Evolutionary conservation across 2,797 vertebrate species (phyloP), one percentile per base, ranked within the genome.

Genomic region (Acestrorhynchus altus): DNA sequence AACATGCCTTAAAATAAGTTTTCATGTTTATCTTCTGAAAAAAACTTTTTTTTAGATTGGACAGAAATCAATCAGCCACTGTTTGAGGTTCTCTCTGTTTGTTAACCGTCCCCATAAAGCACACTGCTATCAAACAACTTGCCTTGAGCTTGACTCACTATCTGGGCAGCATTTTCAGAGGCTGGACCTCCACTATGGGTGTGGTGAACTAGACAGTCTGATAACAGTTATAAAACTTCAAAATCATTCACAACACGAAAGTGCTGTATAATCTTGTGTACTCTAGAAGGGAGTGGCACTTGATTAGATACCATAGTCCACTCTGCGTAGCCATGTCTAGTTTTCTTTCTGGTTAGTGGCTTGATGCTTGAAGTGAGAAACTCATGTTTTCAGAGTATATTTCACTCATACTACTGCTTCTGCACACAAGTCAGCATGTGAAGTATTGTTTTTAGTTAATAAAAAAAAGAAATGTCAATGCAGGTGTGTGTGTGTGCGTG

Each of bases 151-250:
- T 1, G 39, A 10, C 13, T 39, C 2, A 20, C 20, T 52, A 44
- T 46, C 28, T n/a, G 15, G 20, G 11, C 8, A 64, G 11, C 4
- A 0, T 18, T 20, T 47, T 10, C n/a, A 46, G 42, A 69, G 22
- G 3, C 44, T 74, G 54, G 44, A 68, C 64, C 31, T 9, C 39
- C 60, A 56, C 8, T 70, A 18, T 70, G 28, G 72, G 78, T 80
- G 78, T 64, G 65, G 78, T 63, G 65, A 63, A 46, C 12, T 46
- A 56, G 39, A 79, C n/a, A 35, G 8, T 16, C 9, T 65, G 72
- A 80, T 63, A 80, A 74, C 46, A 39, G 47, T 57, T 70, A 35
- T 40, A 54, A 8, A 44, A 18, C 35, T 52, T 22, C 22, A 46
- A 51, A 72, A 72, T 78, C 46, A 4, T 54, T 56, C 42, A 46